A percentile compares a stretch with the other conserved stretches of the same genome.
Conservation (phyloP, 2,888 invertebrate genomes). For the Chymomyza procnemis region DNA sequence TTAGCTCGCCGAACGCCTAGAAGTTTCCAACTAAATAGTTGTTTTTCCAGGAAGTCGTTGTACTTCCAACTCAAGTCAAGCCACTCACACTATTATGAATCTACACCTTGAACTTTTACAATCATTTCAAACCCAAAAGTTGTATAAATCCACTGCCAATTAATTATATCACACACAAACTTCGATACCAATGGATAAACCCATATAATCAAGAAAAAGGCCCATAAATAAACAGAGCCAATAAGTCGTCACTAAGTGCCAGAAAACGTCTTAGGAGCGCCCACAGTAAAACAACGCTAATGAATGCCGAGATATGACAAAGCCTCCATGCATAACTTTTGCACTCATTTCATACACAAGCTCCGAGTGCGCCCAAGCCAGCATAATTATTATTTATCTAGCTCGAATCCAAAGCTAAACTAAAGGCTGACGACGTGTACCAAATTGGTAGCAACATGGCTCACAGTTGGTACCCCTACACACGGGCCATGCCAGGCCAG, state of each 20-base stretch:
- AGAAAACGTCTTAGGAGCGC: conserved; percentile 41
- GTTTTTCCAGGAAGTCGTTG: neutral
- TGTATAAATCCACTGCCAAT: conserved; percentile 56
- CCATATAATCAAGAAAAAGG: conserved; percentile 33
- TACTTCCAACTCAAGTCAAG: neutral
- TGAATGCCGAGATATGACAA: conserved; percentile 65
- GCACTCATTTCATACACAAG: conserved; percentile 45
- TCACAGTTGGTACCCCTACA: neutral
- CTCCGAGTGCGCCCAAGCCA: conserved; percentile 38
- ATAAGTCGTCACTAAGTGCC: conserved; percentile 62
- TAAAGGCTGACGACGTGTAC: conserved; percentile 14
- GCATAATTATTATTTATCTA: conserved; percentile 70
- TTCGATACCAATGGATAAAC: conserved; percentile 21
- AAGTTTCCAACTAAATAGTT: neutral
- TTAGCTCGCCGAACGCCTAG: no score
- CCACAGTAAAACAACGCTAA: conserved; percentile 63
- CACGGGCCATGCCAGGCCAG: neutral
- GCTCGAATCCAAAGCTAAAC: conserved; percentile 46
- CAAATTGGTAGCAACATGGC: conserved; percentile 63
- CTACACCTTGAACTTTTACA: neutral
- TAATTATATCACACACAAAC: conserved; percentile 45
- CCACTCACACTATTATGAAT: neutral
- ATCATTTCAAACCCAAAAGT: conserved; percentile 14
- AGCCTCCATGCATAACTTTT: conserved; percentile 39
- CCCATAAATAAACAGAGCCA: conserved; percentile 47